Evolutionary conservation across 2,888 invertebrate genomes (phyloP).

Genomic region (Chalcis sispes): DNA sequence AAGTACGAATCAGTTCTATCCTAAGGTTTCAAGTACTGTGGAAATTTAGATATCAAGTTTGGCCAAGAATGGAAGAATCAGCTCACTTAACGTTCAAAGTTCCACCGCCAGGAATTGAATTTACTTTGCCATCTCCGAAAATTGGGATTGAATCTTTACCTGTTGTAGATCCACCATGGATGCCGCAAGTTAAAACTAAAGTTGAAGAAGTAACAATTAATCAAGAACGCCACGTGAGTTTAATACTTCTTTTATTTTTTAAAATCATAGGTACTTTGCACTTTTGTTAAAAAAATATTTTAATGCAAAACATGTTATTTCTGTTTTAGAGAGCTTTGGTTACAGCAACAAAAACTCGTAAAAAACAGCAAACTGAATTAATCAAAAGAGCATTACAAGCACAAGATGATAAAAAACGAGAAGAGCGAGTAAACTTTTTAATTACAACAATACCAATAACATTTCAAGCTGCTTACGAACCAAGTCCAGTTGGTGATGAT

Average conservation of each 20-base stretch:
- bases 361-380: constrained; percentile 99
- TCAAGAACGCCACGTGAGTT: constrained; percentile 94
- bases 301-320: too few relatives aligned
- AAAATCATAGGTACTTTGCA: too few relatives aligned
- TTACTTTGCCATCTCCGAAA: constrained; percentile 98
- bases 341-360: constrained; percentile 98
- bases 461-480: constrained; percentile 96
- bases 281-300: too few relatives aligned
- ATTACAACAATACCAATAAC: constrained; percentile 97
- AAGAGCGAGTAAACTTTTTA: constrained; percentile 96
- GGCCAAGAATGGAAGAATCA: constrained; percentile 99
- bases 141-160: constrained; percentile 96
- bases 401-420: constrained; percentile 95
- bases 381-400: constrained; percentile 96
- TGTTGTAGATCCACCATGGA: constrained; percentile 99
- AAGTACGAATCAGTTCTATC: constrained; percentile 89
- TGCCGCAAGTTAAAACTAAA: constrained; percentile 97
- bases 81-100: constrained; percentile 98
- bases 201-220: constrained; percentile 99
- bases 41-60: constrained; percentile 98
- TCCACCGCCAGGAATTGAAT: constrained; percentile 99
- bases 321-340: constrained; percentile 91
- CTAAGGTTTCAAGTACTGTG: constrained; percentile 95
- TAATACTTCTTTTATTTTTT: too few relatives aligned
- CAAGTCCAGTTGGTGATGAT: constrained; percentile 90